phyloP scores from a whole-genome alignment of 2,888 invertebrate species.

The Campoplex capitator region DNA sequence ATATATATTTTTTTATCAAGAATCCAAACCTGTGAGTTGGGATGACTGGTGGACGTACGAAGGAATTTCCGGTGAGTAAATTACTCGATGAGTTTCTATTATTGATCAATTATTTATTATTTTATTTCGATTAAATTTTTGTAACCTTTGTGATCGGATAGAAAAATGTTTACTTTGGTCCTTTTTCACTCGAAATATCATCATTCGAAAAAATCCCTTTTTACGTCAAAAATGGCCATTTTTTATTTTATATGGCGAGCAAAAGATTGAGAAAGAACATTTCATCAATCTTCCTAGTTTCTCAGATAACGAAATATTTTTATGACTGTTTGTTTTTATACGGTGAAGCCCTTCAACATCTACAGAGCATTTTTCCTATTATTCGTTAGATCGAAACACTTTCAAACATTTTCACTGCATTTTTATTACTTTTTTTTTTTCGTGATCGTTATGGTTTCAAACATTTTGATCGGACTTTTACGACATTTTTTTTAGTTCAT shows the following conservation, averaged over 20 bases:
- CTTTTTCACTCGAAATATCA: neutral
- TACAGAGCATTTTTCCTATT: slow-evolving; percentile 1
- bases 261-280: slow-evolving; percentile 6
- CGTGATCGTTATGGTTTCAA: neutral
- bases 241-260: neutral
- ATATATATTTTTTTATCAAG: slow-evolving; percentile 85
- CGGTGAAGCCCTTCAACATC: neutral
- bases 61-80: slow-evolving; percentile 94
- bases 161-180: neutral
- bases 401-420: slow-evolving; percentile 17
- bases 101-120: too few relatives aligned
- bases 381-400: slow-evolving; percentile 19
- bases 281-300: slow-evolving; percentile 5
- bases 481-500: slow-evolving; percentile 22
- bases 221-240: neutral
- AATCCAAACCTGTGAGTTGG: slow-evolving; percentile 92
- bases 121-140: neutral
- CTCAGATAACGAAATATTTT: slow-evolving; percentile 10
- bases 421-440: slow-evolving; percentile 25
- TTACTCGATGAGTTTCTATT: neutral
- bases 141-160: neutral
- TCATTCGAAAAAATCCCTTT: neutral
- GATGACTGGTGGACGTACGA: slow-evolving; percentile 99
- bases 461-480: slow-evolving; percentile 12
- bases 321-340: slow-evolving; percentile 19